Evolutionary conservation across 2,113 vertebrate genomes (phyloP).

Genomic region (Eurypyga helias): DNA sequence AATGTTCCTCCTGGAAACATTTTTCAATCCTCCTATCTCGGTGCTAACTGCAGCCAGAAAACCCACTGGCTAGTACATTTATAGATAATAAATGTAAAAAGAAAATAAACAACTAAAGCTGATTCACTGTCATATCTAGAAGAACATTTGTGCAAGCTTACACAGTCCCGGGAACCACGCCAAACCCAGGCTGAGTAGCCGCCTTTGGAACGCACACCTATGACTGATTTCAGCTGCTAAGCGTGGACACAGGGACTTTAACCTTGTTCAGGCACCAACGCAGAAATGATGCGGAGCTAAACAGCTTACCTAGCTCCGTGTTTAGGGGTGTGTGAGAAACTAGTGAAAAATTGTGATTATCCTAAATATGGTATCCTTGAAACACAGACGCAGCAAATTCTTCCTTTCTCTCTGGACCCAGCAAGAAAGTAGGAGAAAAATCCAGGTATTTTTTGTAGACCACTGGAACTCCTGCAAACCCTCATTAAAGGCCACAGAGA

Average conservation of each 20-base stretch:
- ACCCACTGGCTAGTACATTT: neutral
- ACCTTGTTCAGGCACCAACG: neutral
- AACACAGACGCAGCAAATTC: neutral
- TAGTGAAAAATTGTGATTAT: neutral
- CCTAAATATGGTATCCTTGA: neutral
- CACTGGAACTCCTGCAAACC: neutral
- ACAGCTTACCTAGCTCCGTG: neutral
- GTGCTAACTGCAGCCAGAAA: neutral
- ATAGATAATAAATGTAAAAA: neutral
- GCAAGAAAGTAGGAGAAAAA: neutral
- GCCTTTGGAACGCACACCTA: neutral
- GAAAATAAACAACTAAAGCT: constrained; percentile 33
- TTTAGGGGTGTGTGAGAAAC: neutral
- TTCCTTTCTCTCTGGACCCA: neutral
- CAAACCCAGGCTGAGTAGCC: neutral
- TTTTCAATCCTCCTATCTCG: constrained; percentile 6
- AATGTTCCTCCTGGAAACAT: neutral
- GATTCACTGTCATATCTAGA: neutral
- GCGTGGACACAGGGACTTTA: neutral
- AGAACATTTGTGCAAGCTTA: constrained; percentile 5
- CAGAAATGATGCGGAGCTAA: neutral
- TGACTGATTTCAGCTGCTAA: neutral
- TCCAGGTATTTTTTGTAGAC: neutral
- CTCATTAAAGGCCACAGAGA: constrained; percentile 30
- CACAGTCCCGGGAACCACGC: neutral